Base-by-base conservation (phyloP, 2,113 vertebrate genomes). In the Zosterops japonicus region DNA sequence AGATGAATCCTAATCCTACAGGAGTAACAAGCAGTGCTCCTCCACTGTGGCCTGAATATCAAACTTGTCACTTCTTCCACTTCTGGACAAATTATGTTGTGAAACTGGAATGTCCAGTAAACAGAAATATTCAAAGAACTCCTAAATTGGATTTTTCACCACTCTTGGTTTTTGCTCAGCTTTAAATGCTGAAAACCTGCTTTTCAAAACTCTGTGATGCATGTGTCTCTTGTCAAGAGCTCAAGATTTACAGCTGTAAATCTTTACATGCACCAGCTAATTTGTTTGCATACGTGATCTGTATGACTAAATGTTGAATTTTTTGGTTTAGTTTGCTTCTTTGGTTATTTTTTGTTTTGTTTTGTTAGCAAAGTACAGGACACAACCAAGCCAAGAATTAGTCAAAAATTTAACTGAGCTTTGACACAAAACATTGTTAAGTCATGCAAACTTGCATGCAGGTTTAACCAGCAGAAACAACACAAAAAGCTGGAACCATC, bases 401-500 rank as follows among this genome's bases (percentile, higher is more conserved):
- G 31, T 87, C 78, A 93, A 75, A 79, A 57, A 5, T 87, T 96
- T 95, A 89, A 59, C 72, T 91, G 80, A 41, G 9, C 27, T 82
- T 59, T 96, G 76, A 87, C 42, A 85, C 59, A 93, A 80, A 81
- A 79, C 28, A 22, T 53, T n/a, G 53, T 60, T 77, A 65, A 81
- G 39, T 91, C 83, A 72, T 94, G 55, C 61, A 75, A 61, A 70
- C 18, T 93, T 91, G 74, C 8, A 27, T 28, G 12, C n/a, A 35
- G 13, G 39, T 90, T 65, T 70, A 82, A 87, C 63, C 33, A 77
- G 42, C 65, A 82, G 89, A 92, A 95, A 68, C 46, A 86, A 27
- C 21, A 46, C 19, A 61, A 52, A 67, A 76, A 41, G 49, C 72
- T 92, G 60, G 63, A 91, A 81, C 56, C 8, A 31, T 78, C 25